Percentiles rank a stretch among this genome's conserved stretches.
phyloP scores from a whole-genome alignment of 2,888 invertebrate genomes.

The Malachius bipustulatus region DNA sequence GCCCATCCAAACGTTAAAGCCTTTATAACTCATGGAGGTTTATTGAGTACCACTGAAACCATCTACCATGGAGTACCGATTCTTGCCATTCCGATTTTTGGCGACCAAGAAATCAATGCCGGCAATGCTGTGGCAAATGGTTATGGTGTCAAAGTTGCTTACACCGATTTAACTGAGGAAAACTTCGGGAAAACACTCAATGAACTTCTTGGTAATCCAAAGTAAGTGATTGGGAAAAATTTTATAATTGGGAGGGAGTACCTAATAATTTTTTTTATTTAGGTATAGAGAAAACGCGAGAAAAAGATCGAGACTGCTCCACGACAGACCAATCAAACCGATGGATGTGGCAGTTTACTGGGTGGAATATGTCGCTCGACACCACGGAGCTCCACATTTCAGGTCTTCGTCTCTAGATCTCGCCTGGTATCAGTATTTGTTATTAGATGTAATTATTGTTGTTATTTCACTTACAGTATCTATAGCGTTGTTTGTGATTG shows the following conservation, averaged over 20 bases:
- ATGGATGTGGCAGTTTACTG: slow-evolving; percentile 26
- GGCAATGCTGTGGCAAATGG: slow-evolving; percentile 2
- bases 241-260: too few relatives aligned
- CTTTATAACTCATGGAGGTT: slow-evolving; percentile 13
- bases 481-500: too few relatives aligned
- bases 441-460: slow-evolving; percentile 23
- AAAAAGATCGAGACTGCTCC: slow-evolving; percentile 22
- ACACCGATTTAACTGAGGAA: slow-evolving; percentile 8
- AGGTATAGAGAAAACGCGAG: slow-evolving; percentile 24
- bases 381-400: slow-evolving; percentile 28
- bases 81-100: slow-evolving; percentile 12
- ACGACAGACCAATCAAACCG: slow-evolving; percentile 25
- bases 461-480: not conserved
- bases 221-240: too few relatives aligned
- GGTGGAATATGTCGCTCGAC: slow-evolving; percentile 27
- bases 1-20: slow-evolving; percentile 13
- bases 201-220: slow-evolving; percentile 7
- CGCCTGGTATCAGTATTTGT: slow-evolving; percentile 24
- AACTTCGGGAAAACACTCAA: slow-evolving; percentile 3
- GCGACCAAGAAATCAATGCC: slow-evolving; percentile 13
- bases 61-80: slow-evolving; percentile 10
- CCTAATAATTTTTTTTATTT: slow-evolving; percentile 13
- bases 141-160: slow-evolving; percentile 7
- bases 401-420: slow-evolving; percentile 22
- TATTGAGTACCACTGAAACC: slow-evolving; percentile 12